Base-by-base conservation (phyloP, 2,797 vertebrate genomes). In the Knipowitschia caucasica region DNA sequence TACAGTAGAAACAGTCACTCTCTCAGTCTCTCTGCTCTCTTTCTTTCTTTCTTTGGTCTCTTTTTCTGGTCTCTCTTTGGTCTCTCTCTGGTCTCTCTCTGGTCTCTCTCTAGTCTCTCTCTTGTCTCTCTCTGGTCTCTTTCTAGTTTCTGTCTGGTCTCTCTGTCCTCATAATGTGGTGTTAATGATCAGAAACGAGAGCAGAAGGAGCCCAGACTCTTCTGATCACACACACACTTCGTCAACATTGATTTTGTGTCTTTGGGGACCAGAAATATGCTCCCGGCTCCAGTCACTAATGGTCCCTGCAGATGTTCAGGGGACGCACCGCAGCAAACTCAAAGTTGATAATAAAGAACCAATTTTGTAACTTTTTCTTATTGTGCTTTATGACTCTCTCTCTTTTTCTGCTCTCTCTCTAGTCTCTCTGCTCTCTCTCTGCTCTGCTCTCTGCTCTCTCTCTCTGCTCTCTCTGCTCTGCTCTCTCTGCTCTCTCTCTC, bases 201-300 rank as follows among this genome's bases (percentile, higher is more conserved):
- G 42, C 42, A 51, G 27, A 30, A 36, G 20, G 53, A 43, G 43
- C 21, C 14, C 1, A 40, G 42, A 26, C 42, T 26, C 14, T 27
- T 45, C 27, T 45, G 26, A 45, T 45, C 11, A 26, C 24, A 4
- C 24, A 45, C 24, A 26, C 42, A 17, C 25, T 45, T 45, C 8
- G 42, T 45, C 25, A 45, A 17, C 42, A 45, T 45, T 26, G 42
- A 45, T 27, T 45, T 45, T 45, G 24, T 45, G 42, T 45, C 24
- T 9, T 45, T 8, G 1, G 42, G 23, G 24, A 15, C 25, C 9
- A n/a, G 9, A 45, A 45, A 45, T 27, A 45, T 45, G 24, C 42
- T 44, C 42, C n/a, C 6, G 4, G 25, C 42, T 26, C 2, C 15
- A 45, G 42, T 27, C 11, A n/a, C 27, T 45, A 27, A 44, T 25